Evolutionary conservation across 2,888 invertebrate species (phyloP).

Genomic region (Leucozona laternaria): DNA sequence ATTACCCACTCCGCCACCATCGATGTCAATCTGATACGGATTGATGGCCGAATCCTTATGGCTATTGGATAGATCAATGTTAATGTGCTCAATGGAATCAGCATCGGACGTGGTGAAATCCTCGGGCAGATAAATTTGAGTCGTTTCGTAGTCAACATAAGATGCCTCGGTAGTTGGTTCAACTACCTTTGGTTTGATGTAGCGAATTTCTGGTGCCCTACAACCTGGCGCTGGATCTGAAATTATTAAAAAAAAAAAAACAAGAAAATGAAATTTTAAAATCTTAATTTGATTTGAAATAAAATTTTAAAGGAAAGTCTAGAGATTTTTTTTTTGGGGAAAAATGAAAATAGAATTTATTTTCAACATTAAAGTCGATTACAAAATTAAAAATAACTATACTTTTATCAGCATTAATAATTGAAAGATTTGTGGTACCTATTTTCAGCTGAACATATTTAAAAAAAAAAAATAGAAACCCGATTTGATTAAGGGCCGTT

Average conservation of each 20-base stretch:
- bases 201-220: constrained; percentile 83
- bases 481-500: too few relatives aligned
- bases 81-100: constrained; percentile 82
- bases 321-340: neutral
- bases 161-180: constrained; percentile 82
- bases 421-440: too few relatives aligned
- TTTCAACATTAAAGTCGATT: neutral
- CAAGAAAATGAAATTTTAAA: neutral
- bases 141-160: constrained; percentile 83
- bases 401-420: too few relatives aligned
- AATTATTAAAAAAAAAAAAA: constrained; percentile 36
- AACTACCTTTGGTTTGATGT: constrained; percentile 79
- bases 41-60: constrained; percentile 81
- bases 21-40: constrained; percentile 82
- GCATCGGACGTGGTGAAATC: constrained; percentile 83
- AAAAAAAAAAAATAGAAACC: too few relatives aligned
- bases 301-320: neutral
- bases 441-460: too few relatives aligned
- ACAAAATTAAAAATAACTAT: too few relatives aligned
- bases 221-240: constrained; percentile 84
- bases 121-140: constrained; percentile 83
- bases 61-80: constrained; percentile 78
- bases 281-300: neutral
- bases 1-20: constrained; percentile 63
- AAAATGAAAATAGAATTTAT: too few relatives aligned